Conservation (phyloP, 1,140 invertebrate genomes). For the Streblospio benedicti region DNA sequence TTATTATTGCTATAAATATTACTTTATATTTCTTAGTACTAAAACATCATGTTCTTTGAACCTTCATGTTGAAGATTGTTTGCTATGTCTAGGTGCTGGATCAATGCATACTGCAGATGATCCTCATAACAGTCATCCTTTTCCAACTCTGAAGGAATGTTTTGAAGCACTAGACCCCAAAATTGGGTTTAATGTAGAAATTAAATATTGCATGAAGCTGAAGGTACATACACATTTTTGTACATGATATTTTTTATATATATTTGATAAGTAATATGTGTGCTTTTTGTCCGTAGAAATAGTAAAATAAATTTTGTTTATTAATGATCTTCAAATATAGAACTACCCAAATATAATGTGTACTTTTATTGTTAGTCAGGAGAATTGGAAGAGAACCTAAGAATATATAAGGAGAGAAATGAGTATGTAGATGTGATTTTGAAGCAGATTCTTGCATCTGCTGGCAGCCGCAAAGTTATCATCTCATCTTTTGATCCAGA, state of each 20-base stretch:
- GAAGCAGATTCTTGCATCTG: constrained; percentile 29
- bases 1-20: too few species aligned
- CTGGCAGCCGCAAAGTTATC: constrained; percentile 30
- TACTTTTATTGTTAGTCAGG: background rate
- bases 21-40: too few species aligned
- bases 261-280: too few species aligned
- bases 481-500: constrained; percentile 40
- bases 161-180: constrained; percentile 66
- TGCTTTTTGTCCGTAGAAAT: too few species aligned
- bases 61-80: too few species aligned
- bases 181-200: constrained; percentile 89
- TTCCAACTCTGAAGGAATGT: constrained; percentile 70
- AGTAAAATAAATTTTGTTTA: too few species aligned
- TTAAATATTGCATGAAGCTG: constrained; percentile 86
- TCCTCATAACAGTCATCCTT: too few species aligned
- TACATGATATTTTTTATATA: constrained; percentile 15
- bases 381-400: background rate
- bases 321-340: too few species aligned
- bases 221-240: constrained; percentile 27
- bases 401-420: constrained; percentile 56
- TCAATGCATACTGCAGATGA: too few species aligned
- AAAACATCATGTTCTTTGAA: too few species aligned
- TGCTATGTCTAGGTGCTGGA: too few species aligned
- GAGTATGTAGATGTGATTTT: constrained; percentile 34
- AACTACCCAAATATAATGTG: too few species aligned